phyloP scores from a whole-genome alignment of 2,888 invertebrate species.

The Chymomyza caudatula region DNA sequence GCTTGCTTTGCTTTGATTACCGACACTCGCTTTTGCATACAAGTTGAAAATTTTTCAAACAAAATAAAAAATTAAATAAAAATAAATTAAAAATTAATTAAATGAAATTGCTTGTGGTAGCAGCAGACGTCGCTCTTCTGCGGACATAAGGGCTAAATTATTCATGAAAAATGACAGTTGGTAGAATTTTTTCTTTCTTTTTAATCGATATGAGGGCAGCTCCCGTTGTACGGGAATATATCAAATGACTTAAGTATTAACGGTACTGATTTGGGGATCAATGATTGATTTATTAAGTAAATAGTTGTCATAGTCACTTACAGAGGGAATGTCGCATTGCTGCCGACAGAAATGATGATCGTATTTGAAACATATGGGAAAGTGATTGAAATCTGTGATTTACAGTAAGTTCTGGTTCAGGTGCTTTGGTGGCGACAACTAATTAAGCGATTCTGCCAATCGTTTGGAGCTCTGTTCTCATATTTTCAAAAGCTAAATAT shows the following conservation, averaged over 20 bases:
- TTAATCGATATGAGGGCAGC: slow-evolving; percentile 36
- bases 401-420: too few species aligned
- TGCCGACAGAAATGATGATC: neutral
- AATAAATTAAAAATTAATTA: slow-evolving; percentile 69
- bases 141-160: slow-evolving; percentile 48
- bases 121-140: slow-evolving; percentile 27
- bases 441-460: too few species aligned
- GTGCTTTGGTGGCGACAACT: too few species aligned
- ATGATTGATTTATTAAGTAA: slow-evolving; percentile 36
- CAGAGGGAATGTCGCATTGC: slow-evolving; percentile 20
- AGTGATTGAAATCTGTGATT: too few species aligned
- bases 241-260: slow-evolving; percentile 45
- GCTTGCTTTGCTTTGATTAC: slow-evolving; percentile 35
- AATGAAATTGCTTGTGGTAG: slow-evolving; percentile 45
- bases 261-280: slow-evolving; percentile 53
- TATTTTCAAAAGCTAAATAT: too few species aligned
- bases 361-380: neutral
- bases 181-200: slow-evolving; percentile 17
- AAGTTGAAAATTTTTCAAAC: slow-evolving; percentile 36
- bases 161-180: slow-evolving; percentile 53
- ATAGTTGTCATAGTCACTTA: slow-evolving; percentile 21
- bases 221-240: slow-evolving; percentile 39
- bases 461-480: too few species aligned
- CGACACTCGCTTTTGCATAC: slow-evolving; percentile 50
- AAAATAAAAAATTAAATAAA: slow-evolving; percentile 53